Conservation (phyloP, 2,797 vertebrate species). For the Ciconia nigra region DNA sequence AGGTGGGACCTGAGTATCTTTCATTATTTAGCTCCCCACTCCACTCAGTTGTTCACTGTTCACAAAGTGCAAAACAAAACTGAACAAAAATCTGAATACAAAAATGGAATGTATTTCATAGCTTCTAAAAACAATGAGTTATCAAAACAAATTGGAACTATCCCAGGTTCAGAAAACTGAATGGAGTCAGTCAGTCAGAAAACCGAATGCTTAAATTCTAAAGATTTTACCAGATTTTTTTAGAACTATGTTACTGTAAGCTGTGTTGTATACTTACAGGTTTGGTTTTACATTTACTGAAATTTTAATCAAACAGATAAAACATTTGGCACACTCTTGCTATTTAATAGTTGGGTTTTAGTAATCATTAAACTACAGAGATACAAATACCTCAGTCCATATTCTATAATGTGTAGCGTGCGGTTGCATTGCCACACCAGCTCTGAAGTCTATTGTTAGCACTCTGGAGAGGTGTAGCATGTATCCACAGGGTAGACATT, state of each 20-base stretch:
- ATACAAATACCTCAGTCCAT: slow-evolving; percentile 8
- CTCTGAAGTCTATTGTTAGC: not conserved
- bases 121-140: slow-evolving; percentile 17
- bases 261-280: not conserved
- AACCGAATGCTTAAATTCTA: not conserved
- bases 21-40: slow-evolving; percentile 48
- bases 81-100: not conserved
- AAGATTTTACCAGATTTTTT: not conserved
- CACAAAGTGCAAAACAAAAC: slow-evolving; percentile 49
- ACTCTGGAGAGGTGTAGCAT: not conserved
- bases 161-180: not conserved
- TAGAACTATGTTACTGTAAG: not conserved
- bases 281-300: slow-evolving; percentile 16
- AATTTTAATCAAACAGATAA: slow-evolving; percentile 21
- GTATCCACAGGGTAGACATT: not conserved
- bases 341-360: slow-evolving; percentile 2
- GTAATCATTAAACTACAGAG: slow-evolving; percentile 1
- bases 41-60: slow-evolving; percentile 68
- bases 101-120: not conserved
- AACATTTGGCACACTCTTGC: slow-evolving; percentile 33
- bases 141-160: slow-evolving; percentile 25
- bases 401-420: not conserved
- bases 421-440: not conserved
- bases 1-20: slow-evolving; percentile 43
- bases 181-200: not conserved